These are phyloP conservation scores for Eilema griseolum DNA, from an alignment of 2,888 invertebrate species.

Conservation along the genomic window DNA sequence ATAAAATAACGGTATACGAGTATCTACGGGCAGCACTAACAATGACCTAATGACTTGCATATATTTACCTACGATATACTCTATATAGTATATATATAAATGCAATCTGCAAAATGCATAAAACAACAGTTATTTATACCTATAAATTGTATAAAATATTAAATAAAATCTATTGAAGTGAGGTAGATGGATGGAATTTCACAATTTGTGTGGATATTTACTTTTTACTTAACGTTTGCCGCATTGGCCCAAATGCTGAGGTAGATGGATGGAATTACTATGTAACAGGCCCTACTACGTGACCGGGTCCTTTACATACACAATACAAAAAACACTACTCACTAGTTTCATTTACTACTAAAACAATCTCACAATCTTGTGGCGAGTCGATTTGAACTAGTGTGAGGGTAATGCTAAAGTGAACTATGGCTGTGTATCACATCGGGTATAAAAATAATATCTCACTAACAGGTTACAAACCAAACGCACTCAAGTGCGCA, in stretches of 20 bases:
- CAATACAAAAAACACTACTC: conserved; percentile 81
- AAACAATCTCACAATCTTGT: conserved; percentile 69
- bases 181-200: conserved; percentile 92
- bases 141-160: conserved; percentile 88
- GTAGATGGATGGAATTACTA: conserved; percentile 88
- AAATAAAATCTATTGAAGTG: conserved; percentile 89
- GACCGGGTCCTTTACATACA: conserved; percentile 79
- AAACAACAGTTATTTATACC: conserved; percentile 86
- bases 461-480: conserved; percentile 58
- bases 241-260: conserved; percentile 86
- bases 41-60: conserved; percentile 81
- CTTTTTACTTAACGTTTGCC: conserved; percentile 75
- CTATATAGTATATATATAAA: conserved; percentile 86
- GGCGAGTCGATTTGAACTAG: conserved; percentile 66
- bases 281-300: conserved; percentile 80
- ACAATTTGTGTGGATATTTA: conserved; percentile 86
- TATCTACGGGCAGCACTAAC: conserved; percentile 81
- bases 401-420: conserved; percentile 61
- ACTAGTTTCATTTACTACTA: conserved; percentile 75
- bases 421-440: conserved; percentile 59
- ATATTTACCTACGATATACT: conserved; percentile 86
- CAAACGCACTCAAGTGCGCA: conserved; percentile 24
- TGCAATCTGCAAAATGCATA: conserved; percentile 87
- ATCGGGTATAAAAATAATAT: conserved; percentile 63
- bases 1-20: conserved; percentile 62